Conservation (phyloP, 2,797 vertebrate genomes). For the Pangasius krempfi region DNA sequence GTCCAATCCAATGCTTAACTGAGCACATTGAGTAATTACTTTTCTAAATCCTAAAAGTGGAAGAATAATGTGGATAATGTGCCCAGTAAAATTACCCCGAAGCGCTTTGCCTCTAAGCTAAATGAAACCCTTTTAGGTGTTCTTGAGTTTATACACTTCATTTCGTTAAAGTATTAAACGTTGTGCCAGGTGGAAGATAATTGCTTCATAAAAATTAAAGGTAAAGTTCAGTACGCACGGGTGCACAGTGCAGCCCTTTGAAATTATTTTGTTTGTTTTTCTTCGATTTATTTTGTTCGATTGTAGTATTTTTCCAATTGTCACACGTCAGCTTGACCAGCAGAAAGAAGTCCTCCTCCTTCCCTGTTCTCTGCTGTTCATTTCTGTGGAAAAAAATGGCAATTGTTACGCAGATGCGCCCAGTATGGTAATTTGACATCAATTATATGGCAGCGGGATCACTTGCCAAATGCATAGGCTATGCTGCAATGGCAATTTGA, state of each 20-base stretch:
- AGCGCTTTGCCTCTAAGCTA: slow-evolving; percentile 22
- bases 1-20: neutral
- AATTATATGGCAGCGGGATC: slow-evolving; percentile 40
- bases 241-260: neutral
- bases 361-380: slow-evolving; percentile 17
- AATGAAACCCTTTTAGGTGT: neutral
- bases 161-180: neutral
- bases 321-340: neutral
- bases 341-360: neutral
- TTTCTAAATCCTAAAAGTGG: slow-evolving; percentile 19
- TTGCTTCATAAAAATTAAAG: slow-evolving; percentile 16
- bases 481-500: slow-evolving; percentile 43
- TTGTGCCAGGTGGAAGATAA: slow-evolving; percentile 26
- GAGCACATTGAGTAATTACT: slow-evolving; percentile 24
- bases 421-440: slow-evolving; percentile 61
- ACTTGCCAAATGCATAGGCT: slow-evolving; percentile 53
- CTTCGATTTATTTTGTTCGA: neutral
- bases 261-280: slow-evolving; percentile 17
- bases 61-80: slow-evolving; percentile 26
- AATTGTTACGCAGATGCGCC: slow-evolving; percentile 56
- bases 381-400: slow-evolving; percentile 28
- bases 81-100: neutral
- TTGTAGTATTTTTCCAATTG: neutral
- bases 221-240: neutral
- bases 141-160: slow-evolving; percentile 1